phyloP scores from a whole-genome alignment of 1,140 invertebrate genomes.

The Listronotus oregonensis region DNA sequence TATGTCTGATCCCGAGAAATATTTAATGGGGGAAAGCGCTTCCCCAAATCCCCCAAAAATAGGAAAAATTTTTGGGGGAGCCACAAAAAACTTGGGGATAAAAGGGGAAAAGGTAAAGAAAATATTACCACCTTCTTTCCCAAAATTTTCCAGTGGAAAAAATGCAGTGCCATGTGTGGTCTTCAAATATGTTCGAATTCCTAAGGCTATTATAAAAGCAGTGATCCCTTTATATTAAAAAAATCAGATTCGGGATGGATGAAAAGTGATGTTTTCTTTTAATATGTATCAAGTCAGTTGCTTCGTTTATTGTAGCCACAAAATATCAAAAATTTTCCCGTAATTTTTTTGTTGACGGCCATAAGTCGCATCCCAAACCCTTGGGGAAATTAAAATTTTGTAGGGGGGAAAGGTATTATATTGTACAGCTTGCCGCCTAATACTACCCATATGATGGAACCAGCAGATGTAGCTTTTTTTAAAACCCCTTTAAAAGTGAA shows the following conservation, averaged over 20 bases:
- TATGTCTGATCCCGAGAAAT: slow-evolving; percentile 27
- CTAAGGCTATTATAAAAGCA: slow-evolving; percentile 36
- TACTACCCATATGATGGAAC: slow-evolving; percentile 56
- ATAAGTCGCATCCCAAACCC: slow-evolving; percentile 54
- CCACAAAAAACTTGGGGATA: slow-evolving; percentile 46
- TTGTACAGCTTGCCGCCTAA: slow-evolving; percentile 56
- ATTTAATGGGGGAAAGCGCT: slow-evolving; percentile 42
- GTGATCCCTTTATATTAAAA: slow-evolving; percentile 45
- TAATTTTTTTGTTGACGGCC: slow-evolving; percentile 56
- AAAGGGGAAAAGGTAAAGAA: slow-evolving; percentile 46
- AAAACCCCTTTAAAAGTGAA: slow-evolving; percentile 46
- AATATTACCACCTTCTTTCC: slow-evolving; percentile 49
- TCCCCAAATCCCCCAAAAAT: slow-evolving; percentile 43
- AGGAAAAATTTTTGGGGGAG: slow-evolving; percentile 44
- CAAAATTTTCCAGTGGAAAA: slow-evolving; percentile 44
- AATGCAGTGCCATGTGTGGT: slow-evolving; percentile 19
- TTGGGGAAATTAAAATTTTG: slow-evolving; percentile 54
- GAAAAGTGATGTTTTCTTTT: slow-evolving; percentile 21
- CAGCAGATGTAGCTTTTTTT: slow-evolving; percentile 55
- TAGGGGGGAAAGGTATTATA: slow-evolving; percentile 51
- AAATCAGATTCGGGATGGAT: slow-evolving; percentile 56
- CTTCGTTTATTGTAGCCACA: slow-evolving; percentile 41
- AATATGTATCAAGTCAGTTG: slow-evolving; percentile 11
- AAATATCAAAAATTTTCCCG: slow-evolving; percentile 45
- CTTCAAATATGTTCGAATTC: slow-evolving; percentile 36